Base-by-base conservation (phyloP, 2,888 invertebrate genomes). In the Dorcus hopei region DNA sequence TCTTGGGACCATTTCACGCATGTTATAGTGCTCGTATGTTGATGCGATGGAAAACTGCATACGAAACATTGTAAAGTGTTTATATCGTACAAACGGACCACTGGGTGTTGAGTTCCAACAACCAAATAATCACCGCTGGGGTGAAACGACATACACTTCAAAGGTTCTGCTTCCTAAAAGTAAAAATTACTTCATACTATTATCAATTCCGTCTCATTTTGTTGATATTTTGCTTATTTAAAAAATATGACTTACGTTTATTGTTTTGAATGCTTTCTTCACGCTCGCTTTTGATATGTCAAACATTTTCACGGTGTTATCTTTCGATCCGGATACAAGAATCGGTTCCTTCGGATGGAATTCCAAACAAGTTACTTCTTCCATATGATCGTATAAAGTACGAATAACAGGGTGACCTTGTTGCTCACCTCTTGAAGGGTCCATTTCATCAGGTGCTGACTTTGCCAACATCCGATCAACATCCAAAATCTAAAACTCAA, bases 381-480 rank as follows among this genome's bases (percentile, higher is more conserved):
- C 97, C 38, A 94, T 88, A 73, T 99, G 98, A 79, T 99, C 98
- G 73, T 97, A 97, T 64, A 99, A 80, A 0, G 99, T 99, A 62
- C 99, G 84, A 67, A 99, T 98, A 40, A 99, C 98, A 0, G 99
- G 99, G 80, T 99, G 98, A 0, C 97, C 96, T 65, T 97, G 93
- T 57, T 91, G 92, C 75, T 89, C 91, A 61, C 92, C 92, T 66
- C 93, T 85, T 0, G 90, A 89, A 0, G 90, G 88, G 55, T 91
- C 90, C 73, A 90, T 87, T 71, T 91, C 92, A 69, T 93, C 93
- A 0, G 93, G 95, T 0, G 95, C 93, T n/a, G 96, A 97, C 77
- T 98, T 97, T 0, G 97, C 96, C 72, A 99, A 79, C 95, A 99
- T 98, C 61, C 98, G 86, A 72, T 99, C 99, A n/a, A 99, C 98